These are phyloP conservation scores for Alectoris magna DNA, from an alignment of 2,797 vertebrate species.

Conservation along the genomic window DNA sequence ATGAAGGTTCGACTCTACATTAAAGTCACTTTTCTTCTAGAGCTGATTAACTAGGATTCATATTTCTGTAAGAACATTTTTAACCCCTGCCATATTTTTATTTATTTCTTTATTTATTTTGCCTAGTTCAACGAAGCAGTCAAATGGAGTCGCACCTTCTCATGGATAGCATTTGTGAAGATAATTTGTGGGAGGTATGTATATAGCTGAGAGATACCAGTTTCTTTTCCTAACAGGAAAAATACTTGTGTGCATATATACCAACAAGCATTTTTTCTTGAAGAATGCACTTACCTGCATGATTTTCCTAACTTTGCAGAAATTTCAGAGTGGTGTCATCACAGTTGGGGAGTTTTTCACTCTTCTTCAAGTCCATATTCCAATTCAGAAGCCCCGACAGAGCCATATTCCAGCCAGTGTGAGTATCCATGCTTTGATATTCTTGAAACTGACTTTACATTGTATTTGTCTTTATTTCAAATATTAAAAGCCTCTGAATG, in stretches of 20 bases:
- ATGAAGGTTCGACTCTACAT: neutral
- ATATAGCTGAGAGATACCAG: neutral
- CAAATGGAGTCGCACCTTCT: conserved; percentile 88
- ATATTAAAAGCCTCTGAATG: neutral
- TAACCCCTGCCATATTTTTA: neutral
- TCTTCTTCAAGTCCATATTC: conserved; percentile 89
- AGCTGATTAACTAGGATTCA: neutral
- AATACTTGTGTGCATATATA: neutral
- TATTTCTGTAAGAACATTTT: neutral
- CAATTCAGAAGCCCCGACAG: conserved; percentile 92
- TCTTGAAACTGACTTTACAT: neutral
- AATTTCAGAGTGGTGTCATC: conserved; percentile 87
- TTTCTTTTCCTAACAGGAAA: neutral
- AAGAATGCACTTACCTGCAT: neutral
- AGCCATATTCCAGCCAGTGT: conserved; percentile 89
- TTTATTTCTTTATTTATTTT: neutral
- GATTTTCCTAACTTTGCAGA: conserved; percentile 78
- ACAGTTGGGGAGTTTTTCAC: conserved; percentile 91
- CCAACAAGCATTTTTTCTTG: neutral
- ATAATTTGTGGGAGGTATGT: conserved; percentile 85
- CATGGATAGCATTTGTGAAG: conserved; percentile 78
- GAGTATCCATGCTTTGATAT: conserved; percentile 42
- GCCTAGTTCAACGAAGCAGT: conserved; percentile 84
- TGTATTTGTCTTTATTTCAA: neutral
- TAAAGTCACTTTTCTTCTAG: neutral